Percentiles rank a stretch among this genome's conserved stretches.
phyloP scores from a whole-genome alignment of 2,888 invertebrate genomes.

The Pollenia amentaria region DNA sequence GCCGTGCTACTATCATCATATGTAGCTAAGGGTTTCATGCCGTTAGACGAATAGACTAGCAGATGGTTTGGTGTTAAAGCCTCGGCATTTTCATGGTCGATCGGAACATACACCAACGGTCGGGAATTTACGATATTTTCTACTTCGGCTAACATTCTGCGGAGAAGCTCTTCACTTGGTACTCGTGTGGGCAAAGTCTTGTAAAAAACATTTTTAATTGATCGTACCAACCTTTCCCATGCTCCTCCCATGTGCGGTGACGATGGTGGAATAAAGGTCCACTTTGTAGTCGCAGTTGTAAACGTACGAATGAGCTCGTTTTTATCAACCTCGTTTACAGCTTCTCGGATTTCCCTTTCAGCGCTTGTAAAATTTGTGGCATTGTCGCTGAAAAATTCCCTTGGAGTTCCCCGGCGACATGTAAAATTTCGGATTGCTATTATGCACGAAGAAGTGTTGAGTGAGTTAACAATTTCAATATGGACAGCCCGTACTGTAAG shows the following conservation, averaged over 20 bases:
- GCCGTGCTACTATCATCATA: too few relatives aligned
- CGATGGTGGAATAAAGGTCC: slow-evolving; percentile 75
- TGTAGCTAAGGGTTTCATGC: slow-evolving; percentile 66
- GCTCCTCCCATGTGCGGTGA: slow-evolving; percentile 69
- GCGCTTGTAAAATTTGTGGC: slow-evolving; percentile 64
- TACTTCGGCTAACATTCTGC: neutral
- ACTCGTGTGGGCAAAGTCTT: slow-evolving; percentile 62
- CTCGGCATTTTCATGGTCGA: slow-evolving; percentile 67
- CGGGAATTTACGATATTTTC: slow-evolving; percentile 75
- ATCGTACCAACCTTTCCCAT: slow-evolving; percentile 1
- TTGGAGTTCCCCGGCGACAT: slow-evolving; percentile 1
- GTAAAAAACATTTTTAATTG: slow-evolving; percentile 70
- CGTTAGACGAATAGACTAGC: slow-evolving; percentile 71
- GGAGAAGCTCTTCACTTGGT: slow-evolving; percentile 73
- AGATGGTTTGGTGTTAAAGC: slow-evolving; percentile 77
- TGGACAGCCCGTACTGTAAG: too few relatives aligned
- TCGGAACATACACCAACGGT: slow-evolving; percentile 28
- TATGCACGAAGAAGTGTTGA: too few relatives aligned
- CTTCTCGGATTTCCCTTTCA: slow-evolving; percentile 57
- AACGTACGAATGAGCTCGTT: slow-evolving; percentile 29
- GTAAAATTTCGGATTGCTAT: too few relatives aligned
- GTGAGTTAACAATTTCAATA: too few relatives aligned
- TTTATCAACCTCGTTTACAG: slow-evolving; percentile 46
- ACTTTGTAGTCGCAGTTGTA: slow-evolving; percentile 57
- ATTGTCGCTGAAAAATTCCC: slow-evolving; percentile 64